Evolutionary conservation across 1,140 invertebrate species (phyloP), one percentile per base, ranked within the genome.

Genomic region (Aradophagus sp.): DNA sequence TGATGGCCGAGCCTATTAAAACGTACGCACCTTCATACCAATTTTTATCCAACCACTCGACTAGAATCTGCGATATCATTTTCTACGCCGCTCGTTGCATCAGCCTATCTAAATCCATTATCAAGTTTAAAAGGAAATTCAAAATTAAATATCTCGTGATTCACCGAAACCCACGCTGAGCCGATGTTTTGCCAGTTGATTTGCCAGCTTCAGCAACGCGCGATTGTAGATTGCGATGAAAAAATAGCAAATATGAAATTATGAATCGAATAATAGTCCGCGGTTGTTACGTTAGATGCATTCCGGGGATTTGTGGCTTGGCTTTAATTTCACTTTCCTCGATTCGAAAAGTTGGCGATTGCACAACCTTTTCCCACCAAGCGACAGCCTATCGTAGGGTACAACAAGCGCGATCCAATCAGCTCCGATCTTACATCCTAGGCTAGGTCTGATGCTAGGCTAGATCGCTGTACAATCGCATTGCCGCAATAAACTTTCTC

Each of bases 401-500:
- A 65, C 41, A 38, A 6, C 69, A n/a, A n/a, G 56, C 65, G 68
- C 73, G 71, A 78, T 77, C 70, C 72, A 72, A 68, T 66, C 62
- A 52, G 62, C 62, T 74, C 58, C 67, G 77, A 81, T 81, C 69
- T 80, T 78, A 77, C 74, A 63, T 74, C 66, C 65, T 69, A 65
- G 47, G 63, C 58, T 47, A 45, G 47, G 67, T 69, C 73, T 74
- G 74, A 70, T 41, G 74, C 70, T 75, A 68, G 73, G 77, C 74
- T 81, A 76, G 76, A 78, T 76, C 69, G 59, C 31, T 67, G 67
- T 81, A 35, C 32, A 62, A 76, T 80, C 76, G 73, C 71, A 65
- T 69, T 62, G 68, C 65, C 69, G 78, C 78, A 77, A 78, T 73
- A 73, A 77, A 82, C 83, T 84, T 85, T 85, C 82, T 83, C 81